A percentile compares a stretch with the other conserved stretches of the same genome.
phyloP scores from a whole-genome alignment of 2,888 invertebrate genomes.

The Heteromurus nitidus region DNA sequence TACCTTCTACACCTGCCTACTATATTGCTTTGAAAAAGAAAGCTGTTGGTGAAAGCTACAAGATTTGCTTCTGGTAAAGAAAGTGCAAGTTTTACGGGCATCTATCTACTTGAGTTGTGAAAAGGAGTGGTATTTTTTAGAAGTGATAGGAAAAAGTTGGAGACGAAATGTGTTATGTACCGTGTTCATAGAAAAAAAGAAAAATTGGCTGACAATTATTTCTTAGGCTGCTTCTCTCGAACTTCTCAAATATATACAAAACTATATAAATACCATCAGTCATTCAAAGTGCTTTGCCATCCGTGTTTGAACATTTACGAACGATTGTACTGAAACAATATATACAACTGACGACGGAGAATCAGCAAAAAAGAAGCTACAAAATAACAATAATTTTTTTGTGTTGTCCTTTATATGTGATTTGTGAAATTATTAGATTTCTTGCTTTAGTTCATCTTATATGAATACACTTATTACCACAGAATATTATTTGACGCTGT shows the following conservation, averaged over 20 bases:
- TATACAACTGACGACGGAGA: not conserved
- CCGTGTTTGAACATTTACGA: too few species aligned
- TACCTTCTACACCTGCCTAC: too few species aligned
- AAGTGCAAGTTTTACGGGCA: too few species aligned
- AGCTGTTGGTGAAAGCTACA: too few species aligned
- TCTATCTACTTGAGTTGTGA: slow-evolving; percentile 16
- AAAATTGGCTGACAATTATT: too few species aligned
- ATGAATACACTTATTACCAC: slow-evolving; percentile 12
- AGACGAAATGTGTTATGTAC: not conserved
- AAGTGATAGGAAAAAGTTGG: not conserved
- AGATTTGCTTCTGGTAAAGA: too few species aligned
- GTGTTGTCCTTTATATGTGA: slow-evolving; percentile 56
- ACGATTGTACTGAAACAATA: slow-evolving; percentile 10
- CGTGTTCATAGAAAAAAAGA: slow-evolving; percentile 34
- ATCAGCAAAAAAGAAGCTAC: slow-evolving; percentile 3
- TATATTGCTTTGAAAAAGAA: too few species aligned
- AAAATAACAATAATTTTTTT: too few species aligned
- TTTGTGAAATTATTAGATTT: slow-evolving; percentile 62
- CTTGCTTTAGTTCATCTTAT: slow-evolving; percentile 58
- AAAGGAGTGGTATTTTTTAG: not conserved
- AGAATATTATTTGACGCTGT: slow-evolving; percentile 11
- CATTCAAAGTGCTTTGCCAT: too few species aligned
- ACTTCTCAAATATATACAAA: too few species aligned
- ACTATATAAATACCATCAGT: not conserved
- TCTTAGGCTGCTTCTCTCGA: slow-evolving; percentile 28